Evolutionary conservation across 1,140 invertebrate species (phyloP).

Genomic region (Leptopilina boulardi): DNA sequence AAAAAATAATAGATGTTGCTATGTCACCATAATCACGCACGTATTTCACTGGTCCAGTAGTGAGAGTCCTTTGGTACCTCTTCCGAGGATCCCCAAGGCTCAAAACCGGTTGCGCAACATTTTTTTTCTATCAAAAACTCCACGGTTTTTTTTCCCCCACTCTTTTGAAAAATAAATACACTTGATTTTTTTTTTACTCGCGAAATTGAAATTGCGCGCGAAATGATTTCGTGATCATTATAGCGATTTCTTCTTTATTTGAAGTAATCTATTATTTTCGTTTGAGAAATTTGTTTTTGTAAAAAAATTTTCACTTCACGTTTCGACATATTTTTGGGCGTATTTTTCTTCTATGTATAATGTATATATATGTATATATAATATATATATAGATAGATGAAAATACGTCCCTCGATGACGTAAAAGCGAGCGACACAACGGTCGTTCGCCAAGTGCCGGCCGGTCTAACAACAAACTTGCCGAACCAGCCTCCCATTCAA

Average conservation of each 20-base stretch:
- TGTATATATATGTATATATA: too few relatives aligned
- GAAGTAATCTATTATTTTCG: conserved; percentile 1
- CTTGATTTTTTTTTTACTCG: background rate
- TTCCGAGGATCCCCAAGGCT: conserved; percentile 5
- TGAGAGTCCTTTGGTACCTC: background rate
- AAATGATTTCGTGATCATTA: too few relatives aligned
- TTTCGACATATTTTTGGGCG: background rate
- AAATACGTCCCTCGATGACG: conserved; percentile 35
- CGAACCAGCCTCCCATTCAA: conserved; percentile 54
- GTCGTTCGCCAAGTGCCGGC: conserved; percentile 56
- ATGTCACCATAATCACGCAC: background rate
- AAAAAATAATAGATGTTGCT: too few relatives aligned
- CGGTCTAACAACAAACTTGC: conserved; percentile 40
- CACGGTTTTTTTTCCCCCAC: too few relatives aligned
- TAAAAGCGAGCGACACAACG: conserved; percentile 49
- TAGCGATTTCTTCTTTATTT: too few relatives aligned
- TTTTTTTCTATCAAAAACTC: conserved; percentile 15
- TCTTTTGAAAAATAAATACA: too few relatives aligned
- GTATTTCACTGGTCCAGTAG: background rate
- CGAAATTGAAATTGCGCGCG: background rate
- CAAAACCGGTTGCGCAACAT: background rate
- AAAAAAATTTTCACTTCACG: conserved; percentile 2
- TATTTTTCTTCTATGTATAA: too few relatives aligned
- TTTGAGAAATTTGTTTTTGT: background rate
- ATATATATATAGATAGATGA: too few relatives aligned